Evolutionary conservation across 2,113 vertebrate species (phyloP).

Genomic region (Bujurquina vittata): DNA sequence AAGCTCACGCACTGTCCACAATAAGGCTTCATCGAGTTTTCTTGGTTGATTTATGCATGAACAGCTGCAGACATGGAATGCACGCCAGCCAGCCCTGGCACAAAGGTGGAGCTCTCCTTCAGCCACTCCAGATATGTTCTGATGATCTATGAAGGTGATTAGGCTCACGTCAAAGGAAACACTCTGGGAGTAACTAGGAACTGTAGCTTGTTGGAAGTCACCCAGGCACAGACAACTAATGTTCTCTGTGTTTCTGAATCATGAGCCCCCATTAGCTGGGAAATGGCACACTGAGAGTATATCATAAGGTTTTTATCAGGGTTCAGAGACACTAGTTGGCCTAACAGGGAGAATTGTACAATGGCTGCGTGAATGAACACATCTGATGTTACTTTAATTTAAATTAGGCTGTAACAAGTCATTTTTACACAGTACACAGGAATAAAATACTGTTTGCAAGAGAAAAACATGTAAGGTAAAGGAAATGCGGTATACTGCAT

Average conservation of each 20-base stretch:
- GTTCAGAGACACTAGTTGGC: not conserved
- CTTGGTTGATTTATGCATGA: constrained; percentile 74
- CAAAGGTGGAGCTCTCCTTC: constrained; percentile 60
- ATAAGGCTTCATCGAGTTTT: constrained; percentile 62
- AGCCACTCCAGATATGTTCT: constrained; percentile 33
- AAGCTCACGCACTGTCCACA: constrained; percentile 34
- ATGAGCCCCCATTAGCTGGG: not conserved
- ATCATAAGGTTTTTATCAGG: constrained; percentile 31
- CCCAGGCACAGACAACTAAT: constrained; percentile 18
- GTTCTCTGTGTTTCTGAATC: not conserved
- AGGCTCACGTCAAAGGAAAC: constrained; percentile 36
- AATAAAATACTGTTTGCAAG: not conserved
- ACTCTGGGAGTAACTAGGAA: constrained; percentile 7
- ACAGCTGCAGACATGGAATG: constrained; percentile 71
- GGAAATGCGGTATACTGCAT: not conserved
- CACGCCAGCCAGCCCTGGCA: constrained; percentile 43
- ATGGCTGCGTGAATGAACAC: not conserved
- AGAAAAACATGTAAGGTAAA: not conserved
- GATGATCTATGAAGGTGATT: constrained; percentile 55
- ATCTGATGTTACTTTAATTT: constrained; percentile 10
- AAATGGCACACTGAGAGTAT: not conserved
- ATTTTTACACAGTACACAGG: not conserved
- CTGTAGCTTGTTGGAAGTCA: constrained; percentile 17
- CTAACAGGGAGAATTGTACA: not conserved
- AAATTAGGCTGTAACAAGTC: not conserved